Conservation (phyloP, 1,140 invertebrate species). For the Sarcophaga peregrina region DNA sequence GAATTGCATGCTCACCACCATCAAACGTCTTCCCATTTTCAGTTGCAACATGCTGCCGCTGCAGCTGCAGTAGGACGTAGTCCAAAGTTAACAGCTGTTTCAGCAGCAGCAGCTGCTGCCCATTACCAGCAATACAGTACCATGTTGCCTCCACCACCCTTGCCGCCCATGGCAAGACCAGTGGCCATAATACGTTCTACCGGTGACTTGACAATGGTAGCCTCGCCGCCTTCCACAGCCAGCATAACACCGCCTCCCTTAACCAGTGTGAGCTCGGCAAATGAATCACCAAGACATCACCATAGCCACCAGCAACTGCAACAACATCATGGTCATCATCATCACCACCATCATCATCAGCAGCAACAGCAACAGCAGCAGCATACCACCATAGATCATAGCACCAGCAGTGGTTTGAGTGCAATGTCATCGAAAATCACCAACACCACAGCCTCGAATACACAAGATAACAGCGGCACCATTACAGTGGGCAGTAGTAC, state of each 20-base stretch:
- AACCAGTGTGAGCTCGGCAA: slow-evolving; percentile 41
- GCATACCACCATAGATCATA: slow-evolving; percentile 11
- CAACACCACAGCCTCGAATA: slow-evolving; percentile 7
- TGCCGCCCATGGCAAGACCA: slow-evolving; percentile 94
- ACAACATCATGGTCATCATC: slow-evolving; percentile 28
- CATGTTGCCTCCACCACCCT: slow-evolving; percentile 94
- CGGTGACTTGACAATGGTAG: slow-evolving; percentile 72
- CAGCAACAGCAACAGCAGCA: slow-evolving; percentile 27
- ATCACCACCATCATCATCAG: slow-evolving; percentile 20
- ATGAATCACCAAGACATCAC: slow-evolving; percentile 29
- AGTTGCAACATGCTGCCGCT: slow-evolving; percentile 53
- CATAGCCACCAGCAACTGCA: slow-evolving; percentile 1
- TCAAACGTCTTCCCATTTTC: slow-evolving; percentile 53
- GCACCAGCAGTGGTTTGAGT: slow-evolving; percentile 13
- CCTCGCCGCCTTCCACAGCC: slow-evolving; percentile 71
- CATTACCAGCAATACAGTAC: slow-evolving; percentile 82
- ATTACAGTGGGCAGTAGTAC: slow-evolving; percentile 31
- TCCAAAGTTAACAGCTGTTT: slow-evolving; percentile 49
- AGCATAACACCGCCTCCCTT: slow-evolving; percentile 46
- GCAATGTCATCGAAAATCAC: slow-evolving; percentile 27
- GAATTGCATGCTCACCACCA: slow-evolving; percentile 47
- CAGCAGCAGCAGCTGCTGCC: slow-evolving; percentile 67
- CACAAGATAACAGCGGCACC: background rate
- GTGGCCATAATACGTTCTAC: slow-evolving; percentile 94
- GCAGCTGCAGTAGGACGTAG: slow-evolving; percentile 39